Base-by-base conservation (phyloP, 2,113 vertebrate species). In the Pardalotus punctatus region DNA sequence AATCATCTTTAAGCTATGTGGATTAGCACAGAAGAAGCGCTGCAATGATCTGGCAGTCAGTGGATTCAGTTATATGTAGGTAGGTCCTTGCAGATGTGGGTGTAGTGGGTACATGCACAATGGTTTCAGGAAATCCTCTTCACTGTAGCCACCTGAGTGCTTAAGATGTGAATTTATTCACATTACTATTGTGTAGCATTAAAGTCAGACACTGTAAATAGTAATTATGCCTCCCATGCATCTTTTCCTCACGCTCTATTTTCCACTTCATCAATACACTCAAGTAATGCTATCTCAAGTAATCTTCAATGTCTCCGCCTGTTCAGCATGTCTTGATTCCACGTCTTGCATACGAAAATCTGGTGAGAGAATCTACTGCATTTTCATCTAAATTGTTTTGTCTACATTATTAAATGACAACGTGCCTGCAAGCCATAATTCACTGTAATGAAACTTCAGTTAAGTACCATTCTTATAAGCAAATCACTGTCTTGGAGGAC, bases 201-300 rank as follows among this genome's bases (percentile, higher is more conserved):
- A 25, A 89, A 85, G 50, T 80, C 66, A 79, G 72, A 50, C 17
- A 45, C 23, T 5, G 16, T 84, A 88, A 86, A 82, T 82, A 35
- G 56, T 87, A 77, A 74, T 91, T 79, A 60, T 5, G 2, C 62
- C 56, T 93, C 78, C 70, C 35, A 18, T 94, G 57, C 67, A 40
- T 81, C 66, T 92, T 56, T 14, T 85, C 35, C 47, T 93, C 47
- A 5, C 3, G 1, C 36, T 94, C 28, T 43, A 22, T 89, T 73
- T 89, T 92, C 57, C 40, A 65, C 81, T 96, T 95, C 66, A 78
- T 93, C 86, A 60, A 10, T 84, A 77, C 42, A 36, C 48, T 83
- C 79, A 66, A 45, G 60, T 71, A 80, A 77, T n/a, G 61, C 14
- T 72, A 66, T 56, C 80, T 85, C 36, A 85, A 67, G 77, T 57